phyloP scores from a whole-genome alignment of 1,140 invertebrate genomes.

The Saccostrea cuccullata region DNA sequence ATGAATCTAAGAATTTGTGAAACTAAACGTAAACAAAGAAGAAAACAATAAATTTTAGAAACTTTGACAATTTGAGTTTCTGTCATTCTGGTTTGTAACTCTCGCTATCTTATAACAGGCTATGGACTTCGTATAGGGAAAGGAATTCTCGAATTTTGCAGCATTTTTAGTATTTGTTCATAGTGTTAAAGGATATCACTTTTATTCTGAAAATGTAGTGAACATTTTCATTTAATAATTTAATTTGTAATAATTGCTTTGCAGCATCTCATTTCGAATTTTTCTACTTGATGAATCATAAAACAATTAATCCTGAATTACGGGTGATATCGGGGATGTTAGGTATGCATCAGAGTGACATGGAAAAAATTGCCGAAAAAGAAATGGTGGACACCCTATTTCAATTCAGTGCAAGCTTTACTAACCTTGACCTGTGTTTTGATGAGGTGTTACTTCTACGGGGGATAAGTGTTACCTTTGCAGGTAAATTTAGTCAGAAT shows the following conservation, averaged over 20 bases:
- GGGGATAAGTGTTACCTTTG: slow-evolving; percentile 57
- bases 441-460: slow-evolving; percentile 61
- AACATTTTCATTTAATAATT: too few species aligned
- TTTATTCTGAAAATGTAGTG: too few species aligned
- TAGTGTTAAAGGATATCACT: too few species aligned
- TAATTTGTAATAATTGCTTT: slow-evolving; percentile 10
- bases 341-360: slow-evolving; percentile 59
- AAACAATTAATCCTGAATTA: slow-evolving; percentile 53
- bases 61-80: too few species aligned
- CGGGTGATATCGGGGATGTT: slow-evolving; percentile 54
- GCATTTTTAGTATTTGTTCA: too few species aligned
- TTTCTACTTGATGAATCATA: slow-evolving; percentile 59
- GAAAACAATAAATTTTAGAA: too few species aligned
- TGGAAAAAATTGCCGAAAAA: slow-evolving; percentile 51
- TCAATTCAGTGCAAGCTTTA: slow-evolving; percentile 46
- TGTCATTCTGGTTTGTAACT: too few species aligned
- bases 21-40: too few species aligned
- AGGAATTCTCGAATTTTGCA: too few species aligned
- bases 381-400: slow-evolving; percentile 56
- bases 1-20: too few species aligned
- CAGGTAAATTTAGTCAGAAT: slow-evolving; percentile 48
- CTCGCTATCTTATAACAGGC: too few species aligned
- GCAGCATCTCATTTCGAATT: slow-evolving; percentile 62
- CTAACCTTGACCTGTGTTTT: slow-evolving; percentile 51
- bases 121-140: too few species aligned